Conservation (phyloP, 2,888 invertebrate species). For the Erebia ligea region DNA sequence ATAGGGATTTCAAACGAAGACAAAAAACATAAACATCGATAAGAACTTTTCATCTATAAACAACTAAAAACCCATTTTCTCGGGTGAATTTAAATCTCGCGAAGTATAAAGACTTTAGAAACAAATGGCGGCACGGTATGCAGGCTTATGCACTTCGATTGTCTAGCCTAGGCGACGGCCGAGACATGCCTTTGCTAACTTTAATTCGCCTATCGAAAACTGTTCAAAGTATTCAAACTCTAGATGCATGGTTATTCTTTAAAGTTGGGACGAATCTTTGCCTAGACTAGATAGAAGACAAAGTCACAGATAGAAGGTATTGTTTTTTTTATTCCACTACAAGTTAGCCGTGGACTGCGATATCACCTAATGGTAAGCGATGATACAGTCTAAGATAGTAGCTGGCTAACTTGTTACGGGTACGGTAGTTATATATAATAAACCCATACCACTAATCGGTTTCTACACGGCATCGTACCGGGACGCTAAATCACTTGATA, state of each 20-base stretch:
- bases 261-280: conserved; percentile 17
- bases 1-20: neutral
- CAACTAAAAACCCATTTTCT: conserved; percentile 51
- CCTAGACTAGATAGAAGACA: neutral
- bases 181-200: conserved; percentile 55
- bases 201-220: conserved; percentile 52
- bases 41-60: neutral
- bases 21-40: neutral
- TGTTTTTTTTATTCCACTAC: no score
- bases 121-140: conserved; percentile 69
- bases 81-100: conserved; percentile 59
- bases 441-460: no score
- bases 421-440: no score
- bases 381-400: no score
- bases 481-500: no score
- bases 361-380: no score
- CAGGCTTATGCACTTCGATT: conserved; percentile 64
- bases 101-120: conserved; percentile 65
- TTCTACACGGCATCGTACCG: no score
- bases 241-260: conserved; percentile 35
- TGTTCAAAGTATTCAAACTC: conserved; percentile 30
- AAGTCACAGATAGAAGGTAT: no score
- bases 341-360: no score
- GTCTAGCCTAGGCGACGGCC: conserved; percentile 26
- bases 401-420: no score